Evolutionary conservation across 2,888 invertebrate genomes (phyloP), one percentile per base, ranked within the genome.

Genomic region (Parnassius mnemosyne): DNA sequence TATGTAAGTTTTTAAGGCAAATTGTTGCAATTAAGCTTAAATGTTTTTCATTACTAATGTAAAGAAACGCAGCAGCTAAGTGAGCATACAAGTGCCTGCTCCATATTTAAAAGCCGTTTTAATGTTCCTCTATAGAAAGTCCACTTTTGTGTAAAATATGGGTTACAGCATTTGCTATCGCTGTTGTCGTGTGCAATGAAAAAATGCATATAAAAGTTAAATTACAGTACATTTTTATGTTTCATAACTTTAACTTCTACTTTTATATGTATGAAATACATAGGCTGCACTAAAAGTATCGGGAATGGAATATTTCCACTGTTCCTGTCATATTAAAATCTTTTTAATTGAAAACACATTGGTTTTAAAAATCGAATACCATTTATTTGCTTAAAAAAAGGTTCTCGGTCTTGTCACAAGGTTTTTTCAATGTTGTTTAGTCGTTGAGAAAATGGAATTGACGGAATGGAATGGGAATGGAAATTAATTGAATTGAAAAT

Each of bases 111-210:
- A 57, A 62, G 53, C 57, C 49, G 53, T 47, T 57, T 57, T 62
- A 62, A 62, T 62, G 61, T 61, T 57, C 41, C 41, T 51, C 53
- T 53, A 53, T 53, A 53, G 57, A 53, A 62, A 62, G 57, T 43
- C 53, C 53, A 57, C 61, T 57, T 62, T 57, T 53, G 41, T 62
- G 43, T 53, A 43, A 53, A 62, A 62, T 62, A 43, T 61, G 43
- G 61, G 61, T 57, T 61, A 53, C 52, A 42, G 53, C 47, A 25
- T 52, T 57, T 42, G 41, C 51, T 34, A 52, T 46, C 20, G 25
- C 52, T 46, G 55, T 61, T 46, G 50, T 55, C 49, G 49, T 13
- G 13, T 57, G 11, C 7, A 56, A 46, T 34, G 49, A 41, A 47
- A 25, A 44, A 34, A 7, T 2, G 3, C 12, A 16, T 43, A 20